phyloP scores from a whole-genome alignment of 1,140 invertebrate genomes.

The Cryptotermes secundus region DNA sequence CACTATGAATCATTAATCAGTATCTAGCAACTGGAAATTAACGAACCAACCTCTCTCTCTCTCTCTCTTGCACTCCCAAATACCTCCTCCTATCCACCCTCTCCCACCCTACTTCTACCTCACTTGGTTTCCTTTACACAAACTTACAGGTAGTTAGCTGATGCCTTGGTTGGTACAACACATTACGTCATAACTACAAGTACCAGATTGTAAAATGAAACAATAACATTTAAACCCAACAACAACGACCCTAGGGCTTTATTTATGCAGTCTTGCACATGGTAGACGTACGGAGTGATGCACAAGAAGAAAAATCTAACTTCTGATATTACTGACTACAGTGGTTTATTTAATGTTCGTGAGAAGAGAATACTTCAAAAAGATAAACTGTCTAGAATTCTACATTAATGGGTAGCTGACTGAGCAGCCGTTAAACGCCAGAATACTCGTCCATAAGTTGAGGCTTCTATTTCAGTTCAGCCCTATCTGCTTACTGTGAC shows the following conservation, averaged over 20 bases:
- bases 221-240: conserved; percentile 20
- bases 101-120: not conserved
- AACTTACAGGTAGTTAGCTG: conserved; percentile 19
- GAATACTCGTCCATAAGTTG: no score
- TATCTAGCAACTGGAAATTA: conserved; percentile 19
- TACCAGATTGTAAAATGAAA: not conserved
- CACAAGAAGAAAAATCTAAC: not conserved
- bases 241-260: not conserved
- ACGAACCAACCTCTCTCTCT: conserved; percentile 6
- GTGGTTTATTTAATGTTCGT: not conserved
- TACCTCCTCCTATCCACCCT: not conserved
- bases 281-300: not conserved
- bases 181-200: not conserved
- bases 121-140: conserved; percentile 11
- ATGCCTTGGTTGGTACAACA: conserved; percentile 7
- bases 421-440: no score
- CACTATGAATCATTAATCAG: conserved; percentile 11
- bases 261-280: not conserved
- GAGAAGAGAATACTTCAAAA: no score
- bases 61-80: not conserved
- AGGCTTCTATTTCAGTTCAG: no score
- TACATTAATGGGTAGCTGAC: no score
- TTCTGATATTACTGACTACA: not conserved
- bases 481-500: no score
- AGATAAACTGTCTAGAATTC: no score